phyloP scores from a whole-genome alignment of 1,140 invertebrate genomes.

The Phymorhynchus buccinoides region DNA sequence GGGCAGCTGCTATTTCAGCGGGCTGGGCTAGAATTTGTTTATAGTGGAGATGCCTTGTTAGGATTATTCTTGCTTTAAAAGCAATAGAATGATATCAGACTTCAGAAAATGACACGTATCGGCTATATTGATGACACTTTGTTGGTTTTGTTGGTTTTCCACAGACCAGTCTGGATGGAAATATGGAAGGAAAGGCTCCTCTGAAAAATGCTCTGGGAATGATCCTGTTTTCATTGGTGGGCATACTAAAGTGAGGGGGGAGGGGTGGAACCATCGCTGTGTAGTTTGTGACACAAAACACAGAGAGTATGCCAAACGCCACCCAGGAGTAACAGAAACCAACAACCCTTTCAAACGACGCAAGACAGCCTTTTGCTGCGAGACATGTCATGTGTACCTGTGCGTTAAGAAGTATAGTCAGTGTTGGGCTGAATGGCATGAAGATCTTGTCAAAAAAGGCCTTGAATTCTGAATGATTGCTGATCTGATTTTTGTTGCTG shows the following conservation, averaged over 20 bases:
- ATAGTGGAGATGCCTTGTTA: too few relatives aligned
- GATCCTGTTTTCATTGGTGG: too few relatives aligned
- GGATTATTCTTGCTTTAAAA: too few relatives aligned
- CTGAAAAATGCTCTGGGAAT: neutral
- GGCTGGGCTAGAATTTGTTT: too few relatives aligned
- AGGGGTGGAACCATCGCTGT: slow-evolving; percentile 18
- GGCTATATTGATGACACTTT: neutral
- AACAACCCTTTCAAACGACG: slow-evolving; percentile 11
- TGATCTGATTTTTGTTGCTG: too few relatives aligned
- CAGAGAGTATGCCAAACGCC: neutral
- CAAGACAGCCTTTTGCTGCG: neutral
- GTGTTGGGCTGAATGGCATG: slow-evolving; percentile 4
- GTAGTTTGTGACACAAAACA: slow-evolving; percentile 2
- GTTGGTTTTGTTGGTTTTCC: slow-evolving; percentile 20
- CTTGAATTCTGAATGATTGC: too few relatives aligned
- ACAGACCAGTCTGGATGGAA: neutral
- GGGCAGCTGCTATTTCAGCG: too few relatives aligned
- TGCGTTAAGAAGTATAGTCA: neutral
- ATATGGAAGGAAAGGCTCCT: neutral
- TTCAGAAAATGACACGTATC: too few relatives aligned
- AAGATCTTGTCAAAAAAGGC: too few relatives aligned
- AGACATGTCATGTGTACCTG: neutral
- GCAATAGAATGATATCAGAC: too few relatives aligned
- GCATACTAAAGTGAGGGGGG: neutral
- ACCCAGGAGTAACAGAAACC: neutral